phyloP scores from a whole-genome alignment of 2,113 vertebrate species.

The Anas platyrhynchos region DNA sequence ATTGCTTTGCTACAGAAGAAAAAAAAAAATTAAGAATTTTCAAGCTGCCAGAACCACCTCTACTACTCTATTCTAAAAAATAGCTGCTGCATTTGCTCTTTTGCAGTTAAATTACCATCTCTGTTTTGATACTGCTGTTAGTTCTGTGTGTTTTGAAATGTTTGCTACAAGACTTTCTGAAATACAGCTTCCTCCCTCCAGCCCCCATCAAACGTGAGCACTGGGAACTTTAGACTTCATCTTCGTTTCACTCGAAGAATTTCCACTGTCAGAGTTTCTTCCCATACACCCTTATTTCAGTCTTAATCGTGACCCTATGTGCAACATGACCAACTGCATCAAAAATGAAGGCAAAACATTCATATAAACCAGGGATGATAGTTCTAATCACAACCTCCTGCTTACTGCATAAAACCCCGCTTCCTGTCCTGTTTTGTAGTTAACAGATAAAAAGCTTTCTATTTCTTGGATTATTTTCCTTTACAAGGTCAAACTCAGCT shows the following conservation, averaged over 20 bases:
- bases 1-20: background rate
- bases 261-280: background rate
- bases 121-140: background rate
- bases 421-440: background rate
- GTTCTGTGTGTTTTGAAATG: background rate
- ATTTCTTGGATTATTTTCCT: background rate
- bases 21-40: background rate
- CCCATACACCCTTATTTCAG: background rate
- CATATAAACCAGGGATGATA: background rate
- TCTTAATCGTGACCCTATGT: background rate
- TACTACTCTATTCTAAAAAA: background rate
- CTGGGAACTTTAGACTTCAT: background rate
- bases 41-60: background rate
- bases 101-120: background rate
- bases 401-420: background rate
- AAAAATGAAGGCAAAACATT: background rate
- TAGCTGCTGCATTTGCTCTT: background rate
- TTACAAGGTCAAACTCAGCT: slow-evolving; percentile 33
- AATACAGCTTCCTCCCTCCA: background rate
- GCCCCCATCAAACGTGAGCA: background rate
- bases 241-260: background rate
- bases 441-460: background rate
- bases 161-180: background rate
- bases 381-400: background rate
- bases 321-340: background rate